A percentile compares a stretch with the other conserved stretches of the same genome.
Evolutionary conservation across 2,113 vertebrate species (phyloP).

Genomic region (Calonectris borealis): DNA sequence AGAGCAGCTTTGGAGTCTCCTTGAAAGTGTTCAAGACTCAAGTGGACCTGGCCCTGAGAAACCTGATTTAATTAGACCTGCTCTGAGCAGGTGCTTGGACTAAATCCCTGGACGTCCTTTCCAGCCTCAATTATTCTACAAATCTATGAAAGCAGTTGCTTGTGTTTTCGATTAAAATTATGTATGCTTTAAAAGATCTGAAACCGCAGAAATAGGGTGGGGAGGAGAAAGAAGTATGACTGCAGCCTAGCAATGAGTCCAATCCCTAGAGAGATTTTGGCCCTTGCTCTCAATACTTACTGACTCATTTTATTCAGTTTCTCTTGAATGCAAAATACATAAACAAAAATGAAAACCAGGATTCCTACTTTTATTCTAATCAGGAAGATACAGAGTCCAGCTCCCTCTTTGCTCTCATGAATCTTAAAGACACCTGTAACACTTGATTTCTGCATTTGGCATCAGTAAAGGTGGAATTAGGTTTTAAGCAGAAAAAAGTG

Average conservation of each 20-base stretch:
- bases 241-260: neutral
- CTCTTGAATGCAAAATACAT: neutral
- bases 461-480: neutral
- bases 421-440: neutral
- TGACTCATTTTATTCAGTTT: neutral
- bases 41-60: neutral
- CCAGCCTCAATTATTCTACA: neutral
- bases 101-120: neutral
- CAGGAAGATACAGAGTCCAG: neutral
- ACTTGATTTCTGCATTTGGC: neutral
- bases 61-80: neutral
- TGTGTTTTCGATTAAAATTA: neutral
- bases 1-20: neutral
- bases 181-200: neutral
- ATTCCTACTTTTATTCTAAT: neutral
- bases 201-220: neutral
- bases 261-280: neutral
- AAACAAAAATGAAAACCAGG: neutral
- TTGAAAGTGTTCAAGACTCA: neutral
- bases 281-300: neutral
- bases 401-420: neutral
- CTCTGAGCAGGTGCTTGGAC: neutral
- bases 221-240: neutral
- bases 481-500: neutral
- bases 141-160: neutral